A percentile compares a stretch with the other conserved stretches of the same genome.
Conservation (phyloP, 1,140 invertebrate genomes). For the Leptopilina clavipes region DNA sequence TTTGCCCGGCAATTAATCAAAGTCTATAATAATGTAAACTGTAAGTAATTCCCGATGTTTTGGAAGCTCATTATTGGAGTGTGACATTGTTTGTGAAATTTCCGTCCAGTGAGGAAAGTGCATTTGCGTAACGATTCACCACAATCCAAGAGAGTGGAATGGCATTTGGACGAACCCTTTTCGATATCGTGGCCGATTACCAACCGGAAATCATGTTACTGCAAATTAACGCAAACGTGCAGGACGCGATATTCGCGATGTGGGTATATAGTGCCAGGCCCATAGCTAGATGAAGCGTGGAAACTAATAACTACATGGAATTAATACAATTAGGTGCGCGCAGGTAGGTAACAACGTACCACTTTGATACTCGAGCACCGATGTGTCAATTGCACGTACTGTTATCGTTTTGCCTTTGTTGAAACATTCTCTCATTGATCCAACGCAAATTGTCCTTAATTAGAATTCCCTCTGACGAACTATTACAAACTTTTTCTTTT, state of each 20-base stretch:
- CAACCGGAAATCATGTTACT: slow-evolving; percentile 43
- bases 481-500: too few species aligned
- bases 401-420: slow-evolving; percentile 15
- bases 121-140: not conserved
- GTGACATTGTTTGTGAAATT: slow-evolving; percentile 13
- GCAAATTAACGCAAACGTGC: slow-evolving; percentile 50
- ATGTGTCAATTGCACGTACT: not conserved
- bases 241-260: slow-evolving; percentile 44
- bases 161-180: slow-evolving; percentile 29
- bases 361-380: slow-evolving; percentile 34
- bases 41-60: too few species aligned
- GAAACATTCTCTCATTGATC: slow-evolving; percentile 14
- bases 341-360: slow-evolving; percentile 38
- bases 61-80: not conserved
- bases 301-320: slow-evolving; percentile 51
- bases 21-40: too few species aligned
- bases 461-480: not conserved
- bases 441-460: not conserved
- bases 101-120: slow-evolving; percentile 5
- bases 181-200: slow-evolving; percentile 41
- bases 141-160: not conserved
- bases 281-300: slow-evolving; percentile 33
- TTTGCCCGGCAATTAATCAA: too few species aligned
- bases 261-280: slow-evolving; percentile 36
- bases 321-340: slow-evolving; percentile 51